phyloP scores from a whole-genome alignment of 2,888 invertebrate species.

The Syrphus vitripennis region DNA sequence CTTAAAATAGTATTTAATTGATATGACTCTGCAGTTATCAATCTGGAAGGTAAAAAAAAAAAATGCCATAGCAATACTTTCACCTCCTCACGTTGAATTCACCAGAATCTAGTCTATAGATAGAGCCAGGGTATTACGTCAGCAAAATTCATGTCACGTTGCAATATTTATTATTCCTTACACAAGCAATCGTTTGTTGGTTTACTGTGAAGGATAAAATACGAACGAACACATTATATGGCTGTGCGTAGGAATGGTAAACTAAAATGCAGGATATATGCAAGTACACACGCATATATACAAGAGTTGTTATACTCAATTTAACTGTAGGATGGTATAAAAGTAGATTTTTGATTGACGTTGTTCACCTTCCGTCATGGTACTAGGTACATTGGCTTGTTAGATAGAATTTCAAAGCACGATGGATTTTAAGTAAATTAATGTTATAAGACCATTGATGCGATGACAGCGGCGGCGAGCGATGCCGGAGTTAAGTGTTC shows the following conservation, averaged over 20 bases:
- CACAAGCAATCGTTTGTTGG: not conserved
- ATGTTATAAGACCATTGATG: no score
- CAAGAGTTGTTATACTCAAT: not conserved
- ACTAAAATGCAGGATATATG: not conserved
- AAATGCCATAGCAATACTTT: constrained; percentile 15
- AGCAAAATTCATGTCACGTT: constrained; percentile 58
- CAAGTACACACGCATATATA: not conserved
- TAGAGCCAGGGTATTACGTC: constrained; percentile 14
- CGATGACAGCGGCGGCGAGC: no score
- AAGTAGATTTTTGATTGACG: not conserved
- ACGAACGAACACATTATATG: not conserved
- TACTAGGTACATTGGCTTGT: not conserved
- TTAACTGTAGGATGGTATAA: not conserved
- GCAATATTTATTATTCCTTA: constrained; percentile 37
- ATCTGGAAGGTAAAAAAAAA: not conserved
- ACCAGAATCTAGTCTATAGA: not conserved
- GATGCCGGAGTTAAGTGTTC: no score
- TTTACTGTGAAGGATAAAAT: not conserved
- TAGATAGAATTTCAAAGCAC: not conserved
- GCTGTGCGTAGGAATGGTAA: not conserved
- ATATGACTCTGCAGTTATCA: not conserved
- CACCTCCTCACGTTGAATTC: constrained; percentile 41
- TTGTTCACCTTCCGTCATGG: not conserved
- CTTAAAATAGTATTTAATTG: constrained; percentile 7
- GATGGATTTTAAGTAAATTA: not conserved